phyloP scores from a whole-genome alignment of 2,113 vertebrate species.

The Proterorhinus semilunaris region DNA sequence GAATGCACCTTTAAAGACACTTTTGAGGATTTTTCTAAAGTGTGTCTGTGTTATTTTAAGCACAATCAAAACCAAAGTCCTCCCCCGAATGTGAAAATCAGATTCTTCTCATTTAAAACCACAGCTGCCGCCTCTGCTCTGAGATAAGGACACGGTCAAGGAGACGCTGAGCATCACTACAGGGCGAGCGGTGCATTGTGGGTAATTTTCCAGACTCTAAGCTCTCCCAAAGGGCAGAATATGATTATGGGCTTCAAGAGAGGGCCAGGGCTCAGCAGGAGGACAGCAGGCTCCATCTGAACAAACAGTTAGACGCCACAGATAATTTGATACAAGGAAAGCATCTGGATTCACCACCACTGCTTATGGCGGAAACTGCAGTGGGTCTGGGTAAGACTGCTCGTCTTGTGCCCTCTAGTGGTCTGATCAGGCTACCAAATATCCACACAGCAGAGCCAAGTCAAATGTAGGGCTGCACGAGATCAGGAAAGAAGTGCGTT shows the following conservation, averaged over 20 bases:
- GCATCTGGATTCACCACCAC: slow-evolving; percentile 20
- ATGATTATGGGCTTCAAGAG: slow-evolving; percentile 9
- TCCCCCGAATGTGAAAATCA: slow-evolving; percentile 7
- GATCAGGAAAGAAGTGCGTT: too few relatives aligned
- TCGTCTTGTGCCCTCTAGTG: slow-evolving; percentile 65
- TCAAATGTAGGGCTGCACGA: too few relatives aligned
- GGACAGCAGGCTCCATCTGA: slow-evolving; percentile 15
- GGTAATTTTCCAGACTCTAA: slow-evolving; percentile 16
- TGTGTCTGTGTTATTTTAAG: slow-evolving; percentile 10
- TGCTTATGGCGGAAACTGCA: slow-evolving; percentile 28
- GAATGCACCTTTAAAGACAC: too few relatives aligned
- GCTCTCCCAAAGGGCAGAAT: slow-evolving; percentile 14
- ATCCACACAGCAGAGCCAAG: not conserved
- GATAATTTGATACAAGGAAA: slow-evolving; percentile 25
- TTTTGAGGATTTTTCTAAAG: slow-evolving; percentile 11
- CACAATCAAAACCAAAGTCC: slow-evolving; percentile 7
- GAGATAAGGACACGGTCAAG: slow-evolving; percentile 40
- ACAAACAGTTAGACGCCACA: slow-evolving; percentile 21
- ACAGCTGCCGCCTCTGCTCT: slow-evolving; percentile 3
- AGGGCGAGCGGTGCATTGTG: not conserved
- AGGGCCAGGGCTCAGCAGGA: slow-evolving; percentile 13
- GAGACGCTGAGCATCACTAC: slow-evolving; percentile 26
- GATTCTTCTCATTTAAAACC: slow-evolving; percentile 20
- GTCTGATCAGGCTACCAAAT: not conserved
- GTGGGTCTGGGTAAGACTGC: not conserved